These are phyloP conservation scores for Dolomedes plantarius DNA, from an alignment of 2,888 invertebrate genomes.

Conservation along the genomic window DNA sequence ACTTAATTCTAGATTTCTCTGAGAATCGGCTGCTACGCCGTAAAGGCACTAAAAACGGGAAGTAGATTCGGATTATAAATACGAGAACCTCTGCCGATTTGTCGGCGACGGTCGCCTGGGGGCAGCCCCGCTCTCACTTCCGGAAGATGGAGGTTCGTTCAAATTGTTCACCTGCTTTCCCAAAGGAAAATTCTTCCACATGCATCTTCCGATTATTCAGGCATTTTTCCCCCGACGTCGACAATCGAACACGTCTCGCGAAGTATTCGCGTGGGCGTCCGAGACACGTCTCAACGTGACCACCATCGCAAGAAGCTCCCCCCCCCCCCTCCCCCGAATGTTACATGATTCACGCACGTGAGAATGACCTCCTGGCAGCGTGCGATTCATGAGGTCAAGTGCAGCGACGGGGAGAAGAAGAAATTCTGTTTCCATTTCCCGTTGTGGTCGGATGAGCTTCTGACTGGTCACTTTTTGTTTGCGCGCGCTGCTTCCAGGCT, in stretches of 20 bases:
- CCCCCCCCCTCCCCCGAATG: neutral
- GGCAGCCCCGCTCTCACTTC: neutral
- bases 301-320: neutral
- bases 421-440: neutral
- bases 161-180: neutral
- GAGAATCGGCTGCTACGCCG: too few species aligned
- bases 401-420: constrained; percentile 1
- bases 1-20: too few species aligned
- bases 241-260: neutral
- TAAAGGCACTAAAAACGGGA: too few species aligned
- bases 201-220: neutral
- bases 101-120: too few species aligned
- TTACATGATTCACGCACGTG: neutral
- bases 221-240: neutral
- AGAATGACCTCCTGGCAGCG: constrained; percentile 5
- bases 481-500: neutral
- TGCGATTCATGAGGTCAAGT: constrained; percentile 8
- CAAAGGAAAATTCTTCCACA: neutral
- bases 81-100: neutral
- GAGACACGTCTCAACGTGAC: neutral
- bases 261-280: neutral
- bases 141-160: neutral
- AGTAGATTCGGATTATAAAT: too few species aligned
- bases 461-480: constrained; percentile 4
- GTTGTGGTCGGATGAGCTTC: neutral